Evolutionary conservation across 2,888 invertebrate species (phyloP), one percentile per base, ranked within the genome.

Genomic region (Polylopha cassiicola): DNA sequence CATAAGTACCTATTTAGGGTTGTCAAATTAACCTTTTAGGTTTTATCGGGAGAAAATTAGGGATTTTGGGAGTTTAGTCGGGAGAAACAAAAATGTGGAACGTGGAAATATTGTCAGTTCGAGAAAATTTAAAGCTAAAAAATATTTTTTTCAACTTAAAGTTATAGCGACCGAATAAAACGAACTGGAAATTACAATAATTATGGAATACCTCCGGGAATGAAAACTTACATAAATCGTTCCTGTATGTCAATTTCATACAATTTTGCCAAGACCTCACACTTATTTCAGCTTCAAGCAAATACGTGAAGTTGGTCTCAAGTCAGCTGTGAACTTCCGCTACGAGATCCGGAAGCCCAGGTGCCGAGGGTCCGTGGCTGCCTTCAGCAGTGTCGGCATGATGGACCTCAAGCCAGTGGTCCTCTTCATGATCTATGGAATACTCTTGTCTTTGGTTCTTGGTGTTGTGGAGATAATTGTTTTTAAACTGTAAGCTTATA

Each of bases 291-390:
- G 88, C 0, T 86, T 87, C 37, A 74, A 87, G 33, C 79, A 84
- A 41, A 68, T 90, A 24, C 85, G 77, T 11, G 90, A 90, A 55
- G 78, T 76, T 1, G 90, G 90, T 0, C 55, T 90, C 3, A 85
- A 86, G 22, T 56, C 66, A 1, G 72, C 63, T 0, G 20, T 73
- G 1, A 53, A 54, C 8, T 56, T 50, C 0, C 70, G 79, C 0
- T 36, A 69, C 2, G 64, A 60, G 28, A 63, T 68, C 0, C 61
- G 63, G 0, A 74, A 70, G 44, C 81, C 81, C 0, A 59, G 48
- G 2, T 81, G 81, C 45, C 38, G 53, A 0, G 48, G 58, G 20
- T 62, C 57, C 18, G 50, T 56, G 4, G 41, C 72, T 0, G 51
- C 71, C 0, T 88, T 87, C 56, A 69, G 78, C 39, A 87, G 84